Evolutionary conservation across 2,113 vertebrate species (phyloP).

Genomic region (Ailuropoda melanoleuca): DNA sequence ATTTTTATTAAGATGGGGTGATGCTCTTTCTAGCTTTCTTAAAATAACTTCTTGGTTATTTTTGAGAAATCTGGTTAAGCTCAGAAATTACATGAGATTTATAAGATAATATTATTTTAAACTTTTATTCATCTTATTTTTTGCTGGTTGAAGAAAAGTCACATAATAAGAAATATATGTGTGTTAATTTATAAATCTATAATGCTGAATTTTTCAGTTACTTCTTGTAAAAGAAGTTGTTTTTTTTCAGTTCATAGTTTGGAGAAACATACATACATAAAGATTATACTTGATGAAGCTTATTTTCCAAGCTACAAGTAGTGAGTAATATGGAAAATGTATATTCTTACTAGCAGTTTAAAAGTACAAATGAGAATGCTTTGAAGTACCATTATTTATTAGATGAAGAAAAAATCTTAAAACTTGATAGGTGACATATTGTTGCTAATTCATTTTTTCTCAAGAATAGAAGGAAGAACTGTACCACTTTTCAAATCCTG

Average conservation of each 20-base stretch:
- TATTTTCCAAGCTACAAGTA: no score
- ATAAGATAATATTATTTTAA: background rate
- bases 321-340: background rate
- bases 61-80: background rate
- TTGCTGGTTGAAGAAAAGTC: background rate
- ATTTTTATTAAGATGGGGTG: background rate
- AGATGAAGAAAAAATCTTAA: background rate
- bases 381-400: background rate
- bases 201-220: background rate
- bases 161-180: background rate
- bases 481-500: background rate
- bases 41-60: background rate
- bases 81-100: background rate
- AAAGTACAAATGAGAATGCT: background rate
- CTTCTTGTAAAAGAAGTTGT: background rate
- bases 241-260: background rate
- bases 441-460: background rate
- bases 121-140: background rate
- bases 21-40: background rate
- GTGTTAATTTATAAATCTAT: background rate
- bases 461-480: background rate
- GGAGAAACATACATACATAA: no score
- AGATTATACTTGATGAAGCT: no score
- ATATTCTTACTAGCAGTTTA: background rate
- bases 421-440: background rate